Evolutionary conservation across 2,797 vertebrate species (phyloP), one percentile per base, ranked within the genome.

Genomic region (Cetoscarus ocellatus): DNA sequence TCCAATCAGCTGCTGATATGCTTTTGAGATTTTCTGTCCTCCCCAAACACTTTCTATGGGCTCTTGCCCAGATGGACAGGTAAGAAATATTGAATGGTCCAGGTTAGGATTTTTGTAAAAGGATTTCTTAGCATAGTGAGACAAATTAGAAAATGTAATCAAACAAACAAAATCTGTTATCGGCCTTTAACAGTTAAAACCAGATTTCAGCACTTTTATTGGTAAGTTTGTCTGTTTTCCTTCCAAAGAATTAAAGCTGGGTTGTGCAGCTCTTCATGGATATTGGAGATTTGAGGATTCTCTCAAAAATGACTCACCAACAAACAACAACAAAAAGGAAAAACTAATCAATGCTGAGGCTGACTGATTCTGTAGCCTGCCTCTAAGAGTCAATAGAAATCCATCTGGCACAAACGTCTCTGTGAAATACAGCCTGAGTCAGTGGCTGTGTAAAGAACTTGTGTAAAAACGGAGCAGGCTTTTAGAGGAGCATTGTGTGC

Each of bases 331-430:
- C 11, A 17, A 10, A 1, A n/a, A 10, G 3, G 14, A 34, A 13
- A 42, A 44, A 44, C 13, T 34, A 3, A 34, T 34, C 19, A 13
- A 14, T 51, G 50, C 27, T 13, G 2, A 4, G 50, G 19, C 27
- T 14, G 19, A 34, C 19, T 35, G 5, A 13, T 51, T 51, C 50
- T 51, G 6, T 14, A 13, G 18, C 18, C 19, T 18, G 27, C 18
- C 49, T 51, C 11, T 34, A 18, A 51, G 50, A 18, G 50, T 51
- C 34, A 8, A 34, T 34, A 61, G 19, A 54, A 40, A 61, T 58
- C 45, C 56, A 73, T 59, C 18, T 43, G 15, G 51, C n/a, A 36
- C 10, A 42, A 27, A 14, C 58, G 56, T 27, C 34, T 3, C 5
- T 0, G 18, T 14, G 11, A 7, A 51, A 49, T 6, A 56, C 38